Evolutionary conservation across 2,888 invertebrate species (phyloP).

Genomic region (Linyphia triangularis): DNA sequence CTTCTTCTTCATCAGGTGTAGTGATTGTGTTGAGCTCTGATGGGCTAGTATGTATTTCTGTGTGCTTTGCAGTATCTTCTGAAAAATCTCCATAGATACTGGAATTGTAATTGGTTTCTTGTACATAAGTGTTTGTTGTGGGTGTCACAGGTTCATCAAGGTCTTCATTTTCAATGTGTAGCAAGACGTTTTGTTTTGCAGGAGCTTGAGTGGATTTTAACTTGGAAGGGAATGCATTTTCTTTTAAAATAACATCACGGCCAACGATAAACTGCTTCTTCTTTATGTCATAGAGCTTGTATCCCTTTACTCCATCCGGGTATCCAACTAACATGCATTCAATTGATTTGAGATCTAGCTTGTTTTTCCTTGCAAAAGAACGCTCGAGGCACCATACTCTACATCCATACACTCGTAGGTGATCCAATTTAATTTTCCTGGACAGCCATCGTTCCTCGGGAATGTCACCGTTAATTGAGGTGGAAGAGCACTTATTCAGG

Average conservation of each 20-base stretch:
- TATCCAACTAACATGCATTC: constrained; percentile 34
- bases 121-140: not conserved
- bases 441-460: constrained; percentile 21
- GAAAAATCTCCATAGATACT: not conserved
- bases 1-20: too few relatives aligned
- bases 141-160: not conserved
- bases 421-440: not conserved
- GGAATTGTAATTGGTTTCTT: not conserved
- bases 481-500: constrained; percentile 13
- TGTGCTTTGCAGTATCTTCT: too few relatives aligned
- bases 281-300: constrained; percentile 11
- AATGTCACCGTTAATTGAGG: not conserved
- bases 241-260: constrained; percentile 26
- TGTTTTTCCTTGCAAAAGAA: not conserved
- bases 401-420: constrained; percentile 26
- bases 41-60: not conserved
- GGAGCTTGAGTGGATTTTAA: too few relatives aligned
- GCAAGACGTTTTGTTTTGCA: too few relatives aligned
- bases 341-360: not conserved
- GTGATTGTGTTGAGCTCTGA: too few relatives aligned
- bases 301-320: constrained; percentile 15
- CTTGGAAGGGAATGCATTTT: constrained; percentile 24
- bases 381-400: constrained; percentile 7
- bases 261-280: constrained; percentile 9
- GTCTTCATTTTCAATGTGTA: too few relatives aligned